phyloP scores from a whole-genome alignment of 1,140 invertebrate species.

The Drusus annulatus region DNA sequence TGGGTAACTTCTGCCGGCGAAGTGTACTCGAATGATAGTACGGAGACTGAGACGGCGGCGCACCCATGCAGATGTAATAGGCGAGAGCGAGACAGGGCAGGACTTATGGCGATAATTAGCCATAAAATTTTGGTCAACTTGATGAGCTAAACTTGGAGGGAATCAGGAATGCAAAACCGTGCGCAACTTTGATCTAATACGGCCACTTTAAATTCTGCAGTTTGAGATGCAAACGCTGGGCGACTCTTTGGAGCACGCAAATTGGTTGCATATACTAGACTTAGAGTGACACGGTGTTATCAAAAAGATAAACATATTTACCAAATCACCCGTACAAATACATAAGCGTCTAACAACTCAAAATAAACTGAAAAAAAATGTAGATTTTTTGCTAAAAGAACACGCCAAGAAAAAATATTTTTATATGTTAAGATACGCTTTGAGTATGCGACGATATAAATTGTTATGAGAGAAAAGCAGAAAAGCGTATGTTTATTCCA shows the following conservation, averaged over 20 bases:
- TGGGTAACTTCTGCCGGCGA: conserved; percentile 14
- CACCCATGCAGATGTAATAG: background rate
- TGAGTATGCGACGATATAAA: too few species aligned
- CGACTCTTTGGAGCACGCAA: background rate
- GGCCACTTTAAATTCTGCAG: background rate
- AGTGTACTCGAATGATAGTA: conserved; percentile 3
- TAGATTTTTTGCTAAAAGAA: too few species aligned
- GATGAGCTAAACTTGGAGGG: conserved; percentile 31
- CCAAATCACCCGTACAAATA: too few species aligned
- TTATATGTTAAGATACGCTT: too few species aligned
- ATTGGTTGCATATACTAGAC: background rate
- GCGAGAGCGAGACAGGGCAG: background rate
- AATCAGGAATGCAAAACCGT: conserved; percentile 3
- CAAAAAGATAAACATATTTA: too few species aligned
- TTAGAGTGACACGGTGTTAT: too few species aligned
- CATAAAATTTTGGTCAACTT: conserved; percentile 26
- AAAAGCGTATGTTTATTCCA: too few species aligned
- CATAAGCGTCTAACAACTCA: too few species aligned
- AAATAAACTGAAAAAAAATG: too few species aligned
- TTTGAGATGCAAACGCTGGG: background rate
- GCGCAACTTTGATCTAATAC: background rate
- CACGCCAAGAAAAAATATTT: too few species aligned
- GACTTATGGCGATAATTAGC: conserved; percentile 25
- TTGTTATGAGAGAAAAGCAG: too few species aligned
- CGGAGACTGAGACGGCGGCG: background rate